Evolutionary conservation across 2,113 vertebrate genomes (phyloP).

Genomic region (Aphelocoma coerulescens): DNA sequence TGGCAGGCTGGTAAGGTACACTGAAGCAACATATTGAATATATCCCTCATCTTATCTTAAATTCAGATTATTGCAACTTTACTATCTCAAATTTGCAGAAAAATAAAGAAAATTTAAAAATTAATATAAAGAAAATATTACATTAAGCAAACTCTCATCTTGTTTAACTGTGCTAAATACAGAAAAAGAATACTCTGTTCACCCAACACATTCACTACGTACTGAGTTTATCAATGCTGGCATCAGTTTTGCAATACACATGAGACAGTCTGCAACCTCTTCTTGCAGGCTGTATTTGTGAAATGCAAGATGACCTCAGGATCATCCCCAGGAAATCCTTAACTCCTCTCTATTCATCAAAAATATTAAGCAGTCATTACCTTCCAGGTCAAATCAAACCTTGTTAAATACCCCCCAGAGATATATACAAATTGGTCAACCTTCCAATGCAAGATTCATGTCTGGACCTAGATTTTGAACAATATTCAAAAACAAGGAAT

Average conservation of each 20-base stretch:
- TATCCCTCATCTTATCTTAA: neutral
- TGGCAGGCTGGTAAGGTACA: neutral
- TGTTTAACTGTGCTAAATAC: neutral
- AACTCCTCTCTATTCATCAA: neutral
- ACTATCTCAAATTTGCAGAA: neutral
- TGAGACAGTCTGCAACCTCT: neutral
- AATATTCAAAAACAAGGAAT: neutral
- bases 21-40: neutral
- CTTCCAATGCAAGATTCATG: neutral
- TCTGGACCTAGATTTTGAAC: slow-evolving; percentile 2
- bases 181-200: neutral
- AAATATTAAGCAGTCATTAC: neutral
- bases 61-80: neutral
- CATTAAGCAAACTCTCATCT: neutral
- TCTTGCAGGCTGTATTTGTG: neutral
- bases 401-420: neutral
- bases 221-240: neutral
- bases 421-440: neutral
- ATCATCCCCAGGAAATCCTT: neutral
- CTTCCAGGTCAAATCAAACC: neutral
- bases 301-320: neutral
- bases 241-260: neutral
- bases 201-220: neutral
- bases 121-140: neutral
- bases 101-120: neutral